Conservation (phyloP, 2,797 vertebrate species). For the Microcaecilia unicolor region DNA sequence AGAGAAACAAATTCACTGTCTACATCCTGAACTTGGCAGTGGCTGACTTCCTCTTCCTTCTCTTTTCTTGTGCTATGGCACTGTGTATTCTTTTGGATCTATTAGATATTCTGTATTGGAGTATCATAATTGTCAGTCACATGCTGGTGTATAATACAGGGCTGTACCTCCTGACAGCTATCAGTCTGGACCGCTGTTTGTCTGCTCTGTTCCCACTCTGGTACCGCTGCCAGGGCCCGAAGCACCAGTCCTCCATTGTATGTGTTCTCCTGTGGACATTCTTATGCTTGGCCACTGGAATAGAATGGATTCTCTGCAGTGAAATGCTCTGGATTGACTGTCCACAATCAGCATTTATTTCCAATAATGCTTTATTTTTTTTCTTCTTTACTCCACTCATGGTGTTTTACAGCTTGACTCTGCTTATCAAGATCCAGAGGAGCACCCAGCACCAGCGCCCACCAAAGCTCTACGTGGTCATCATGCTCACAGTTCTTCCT, state of each 20-base stretch:
- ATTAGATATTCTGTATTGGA: too few relatives aligned
- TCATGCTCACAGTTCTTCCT: slow-evolving; percentile 2
- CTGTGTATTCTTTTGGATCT: too few relatives aligned
- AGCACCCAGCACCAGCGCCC: neutral
- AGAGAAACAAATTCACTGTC: neutral
- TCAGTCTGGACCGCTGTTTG: slow-evolving; percentile 31
- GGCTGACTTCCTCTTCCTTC: slow-evolving; percentile 6
- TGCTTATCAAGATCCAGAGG: neutral
- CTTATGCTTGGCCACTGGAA: neutral
- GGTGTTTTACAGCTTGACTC: neutral
- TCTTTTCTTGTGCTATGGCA: too few relatives aligned
- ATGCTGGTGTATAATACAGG: slow-evolving; percentile 8
- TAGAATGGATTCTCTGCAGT: neutral
- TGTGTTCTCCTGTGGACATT: slow-evolving; percentile 23
- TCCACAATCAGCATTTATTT: neutral
- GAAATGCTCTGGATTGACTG: neutral
- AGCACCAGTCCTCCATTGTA: neutral
- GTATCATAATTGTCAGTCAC: too few relatives aligned
- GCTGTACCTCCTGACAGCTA: slow-evolving; percentile 27
- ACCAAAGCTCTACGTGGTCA: neutral
- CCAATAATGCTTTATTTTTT: neutral
- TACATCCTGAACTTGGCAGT: slow-evolving; percentile 3
- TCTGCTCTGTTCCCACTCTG: slow-evolving; percentile 27
- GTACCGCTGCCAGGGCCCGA: slow-evolving; percentile 11
- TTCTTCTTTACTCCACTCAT: slow-evolving; percentile 2